Percentiles rank a stretch among this genome's conserved stretches.
Evolutionary conservation across 2,888 invertebrate genomes (phyloP).

Genomic region (Tortricodes alternella): DNA sequence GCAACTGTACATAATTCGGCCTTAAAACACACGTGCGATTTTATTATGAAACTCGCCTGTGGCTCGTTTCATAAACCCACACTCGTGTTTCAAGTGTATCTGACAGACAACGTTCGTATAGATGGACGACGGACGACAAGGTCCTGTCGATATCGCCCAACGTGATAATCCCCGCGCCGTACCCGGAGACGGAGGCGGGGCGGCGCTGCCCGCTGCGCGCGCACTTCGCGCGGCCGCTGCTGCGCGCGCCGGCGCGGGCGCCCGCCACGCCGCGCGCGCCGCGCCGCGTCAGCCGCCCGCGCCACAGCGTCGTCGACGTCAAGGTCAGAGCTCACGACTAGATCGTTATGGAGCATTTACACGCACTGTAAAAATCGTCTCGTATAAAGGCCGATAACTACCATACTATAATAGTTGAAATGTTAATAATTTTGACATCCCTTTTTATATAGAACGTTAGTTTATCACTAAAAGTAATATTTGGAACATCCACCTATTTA

Average conservation of each 20-base stretch:
- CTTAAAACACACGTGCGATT: no score
- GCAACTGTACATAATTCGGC: no score
- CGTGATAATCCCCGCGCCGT: conserved; percentile 92
- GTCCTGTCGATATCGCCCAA: conserved; percentile 92
- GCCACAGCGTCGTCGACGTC: conserved; percentile 13
- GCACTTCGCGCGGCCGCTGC: conserved; percentile 80
- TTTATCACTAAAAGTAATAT: no score
- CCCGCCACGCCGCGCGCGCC: conserved; percentile 33
- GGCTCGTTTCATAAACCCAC: no score
- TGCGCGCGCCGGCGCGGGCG: conserved; percentile 37
- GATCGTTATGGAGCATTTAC: neutral
- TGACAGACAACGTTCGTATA: conserved; percentile 61
- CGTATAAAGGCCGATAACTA: no score
- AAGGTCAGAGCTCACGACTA: conserved; percentile 24
- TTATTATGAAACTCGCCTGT: no score
- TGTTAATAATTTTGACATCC: no score
- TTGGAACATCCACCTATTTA: no score
- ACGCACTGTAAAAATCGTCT: no score
- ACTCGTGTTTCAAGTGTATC: no score
- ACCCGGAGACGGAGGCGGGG: conserved; percentile 92
- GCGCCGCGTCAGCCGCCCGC: conserved; percentile 33
- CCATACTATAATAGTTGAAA: no score
- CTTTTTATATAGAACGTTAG: no score
- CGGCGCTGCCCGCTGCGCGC: conserved; percentile 87
- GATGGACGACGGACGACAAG: conserved; percentile 81